Evolutionary conservation across 92 coral and sea anemone genomes (phyloP), one percentile per base, ranked within the genome.

Genomic region (Epizoanthus fatuus): DNA sequence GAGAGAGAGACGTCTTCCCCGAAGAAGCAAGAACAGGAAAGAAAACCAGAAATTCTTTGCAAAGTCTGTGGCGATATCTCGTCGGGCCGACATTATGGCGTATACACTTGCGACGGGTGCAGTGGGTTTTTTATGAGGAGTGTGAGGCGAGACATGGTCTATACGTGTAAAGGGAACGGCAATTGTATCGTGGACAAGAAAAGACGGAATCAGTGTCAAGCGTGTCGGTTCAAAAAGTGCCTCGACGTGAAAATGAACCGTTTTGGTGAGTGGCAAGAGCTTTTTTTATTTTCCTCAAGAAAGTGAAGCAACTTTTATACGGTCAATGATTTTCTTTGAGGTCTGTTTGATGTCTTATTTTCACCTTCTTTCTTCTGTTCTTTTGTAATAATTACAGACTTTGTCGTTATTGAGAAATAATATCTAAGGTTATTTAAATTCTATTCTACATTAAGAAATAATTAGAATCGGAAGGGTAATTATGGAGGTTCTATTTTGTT

Each of bases 41-140:
- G 98, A 35, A 97, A 97, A 57, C 93, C 94, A 72, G 99, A 97
- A 62, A 92, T 97, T 17, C 80, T 97, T 9, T 97, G 99, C 54
- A 95, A 97, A 80, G 99, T 97, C 0, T 97, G 99, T 59, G 99
- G 99, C 10, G 99, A 97, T 32, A 96, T 97, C 42, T 97, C 99
- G 6, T 97, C 99, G 1, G 99, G 99, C 0, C 81, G 99, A 4
- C 99, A 97, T 47, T 97, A 97, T 54, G 99, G 99, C 0, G 98
- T 97, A 0, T 95, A 97, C 53, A 97, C 99, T 0, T 97, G 99
- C 55, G 99, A 97, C 42, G 99, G 99, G 0, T 97, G 99, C 47
- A 95, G 98, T 15, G 99, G 99, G 0, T 97, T 97, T 42, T 97
- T 97, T 81, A 97, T 97, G 99, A 71, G 99, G 12, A 97, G 99